These are phyloP conservation scores for Diarsia mendica DNA, from an alignment of 2,888 invertebrate genomes.

Conservation along the genomic window DNA sequence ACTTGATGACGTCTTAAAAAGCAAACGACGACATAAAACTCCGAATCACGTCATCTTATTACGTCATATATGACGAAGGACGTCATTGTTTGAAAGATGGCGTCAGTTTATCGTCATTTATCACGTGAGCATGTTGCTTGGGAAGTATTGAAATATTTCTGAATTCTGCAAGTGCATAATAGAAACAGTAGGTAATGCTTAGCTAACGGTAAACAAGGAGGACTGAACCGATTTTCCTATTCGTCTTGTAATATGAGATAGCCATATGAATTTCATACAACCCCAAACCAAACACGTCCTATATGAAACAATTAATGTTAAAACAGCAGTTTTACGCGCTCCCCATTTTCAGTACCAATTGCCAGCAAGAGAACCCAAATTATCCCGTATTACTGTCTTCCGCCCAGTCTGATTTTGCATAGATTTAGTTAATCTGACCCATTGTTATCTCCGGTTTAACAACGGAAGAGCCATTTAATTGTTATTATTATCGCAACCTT, in stretches of 20 bases:
- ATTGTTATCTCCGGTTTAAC: constrained; percentile 71
- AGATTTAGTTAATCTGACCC: constrained; percentile 80
- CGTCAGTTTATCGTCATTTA: too few species aligned
- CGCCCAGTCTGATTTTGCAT: constrained; percentile 76
- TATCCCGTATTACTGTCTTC: constrained; percentile 71
- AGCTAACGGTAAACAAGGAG: neutral
- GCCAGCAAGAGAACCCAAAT: constrained; percentile 74
- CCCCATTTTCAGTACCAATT: constrained; percentile 62
- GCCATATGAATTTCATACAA: neutral
- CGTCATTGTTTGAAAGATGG: too few species aligned
- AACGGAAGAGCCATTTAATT: constrained; percentile 71
- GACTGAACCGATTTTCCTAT: neutral
- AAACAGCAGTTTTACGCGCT: constrained; percentile 25
- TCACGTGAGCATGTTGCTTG: too few species aligned
- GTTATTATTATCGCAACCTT: constrained; percentile 75
- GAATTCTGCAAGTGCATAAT: neutral
- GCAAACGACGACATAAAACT: too few species aligned
- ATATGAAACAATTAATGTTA: neutral
- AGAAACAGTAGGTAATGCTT: neutral
- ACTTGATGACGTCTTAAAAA: too few species aligned
- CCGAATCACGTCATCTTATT: too few species aligned
- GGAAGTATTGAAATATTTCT: neutral
- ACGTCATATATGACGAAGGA: too few species aligned
- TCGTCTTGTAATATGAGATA: neutral
- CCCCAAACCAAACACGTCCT: neutral